Conservation (phyloP, 2,888 invertebrate genomes). For the Camptogramma bilineatum region DNA sequence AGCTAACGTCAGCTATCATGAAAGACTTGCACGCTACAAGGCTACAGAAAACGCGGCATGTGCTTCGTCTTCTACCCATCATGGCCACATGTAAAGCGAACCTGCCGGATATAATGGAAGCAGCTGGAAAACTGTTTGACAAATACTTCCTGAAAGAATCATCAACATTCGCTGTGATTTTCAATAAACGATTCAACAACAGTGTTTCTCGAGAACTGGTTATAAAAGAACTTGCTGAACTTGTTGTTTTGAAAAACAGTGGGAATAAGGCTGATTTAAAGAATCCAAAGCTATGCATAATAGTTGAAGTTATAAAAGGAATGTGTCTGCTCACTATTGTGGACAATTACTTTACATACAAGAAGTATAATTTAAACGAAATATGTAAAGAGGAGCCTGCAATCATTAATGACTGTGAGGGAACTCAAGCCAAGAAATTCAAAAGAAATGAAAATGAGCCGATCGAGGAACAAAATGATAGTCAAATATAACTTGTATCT, state of each 20-base stretch:
- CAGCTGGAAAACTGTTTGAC: slow-evolving; percentile 88
- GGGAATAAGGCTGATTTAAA: slow-evolving; percentile 92
- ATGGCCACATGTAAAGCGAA: slow-evolving; percentile 92
- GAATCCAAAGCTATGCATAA: slow-evolving; percentile 90
- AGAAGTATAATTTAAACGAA: slow-evolving; percentile 94
- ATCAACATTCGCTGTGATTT: slow-evolving; percentile 90
- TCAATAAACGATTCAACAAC: slow-evolving; percentile 92
- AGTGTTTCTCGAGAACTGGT: slow-evolving; percentile 89
- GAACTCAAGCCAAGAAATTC: slow-evolving; percentile 75
- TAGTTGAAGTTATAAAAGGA: slow-evolving; percentile 93
- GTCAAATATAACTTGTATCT: slow-evolving; percentile 56
- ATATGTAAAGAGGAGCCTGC: slow-evolving; percentile 74
- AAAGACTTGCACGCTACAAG: slow-evolving; percentile 89
- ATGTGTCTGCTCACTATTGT: slow-evolving; percentile 93
- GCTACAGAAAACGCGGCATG: slow-evolving; percentile 89
- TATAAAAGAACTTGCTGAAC: slow-evolving; percentile 89
- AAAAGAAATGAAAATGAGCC: slow-evolving; percentile 61
- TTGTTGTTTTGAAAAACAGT: slow-evolving; percentile 88
- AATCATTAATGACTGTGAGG: slow-evolving; percentile 65
- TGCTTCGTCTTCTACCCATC: slow-evolving; percentile 93
- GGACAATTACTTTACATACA: slow-evolving; percentile 90
- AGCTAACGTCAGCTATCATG: slow-evolving; percentile 89
- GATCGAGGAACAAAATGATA: slow-evolving; percentile 59
- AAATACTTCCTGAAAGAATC: slow-evolving; percentile 90
- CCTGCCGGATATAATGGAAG: slow-evolving; percentile 89